A percentile compares a stretch with the other conserved stretches of the same genome.
These are phyloP conservation scores for Neuroscelio doddi DNA, from an alignment of 2,888 invertebrate species.

Conservation along the genomic window DNA sequence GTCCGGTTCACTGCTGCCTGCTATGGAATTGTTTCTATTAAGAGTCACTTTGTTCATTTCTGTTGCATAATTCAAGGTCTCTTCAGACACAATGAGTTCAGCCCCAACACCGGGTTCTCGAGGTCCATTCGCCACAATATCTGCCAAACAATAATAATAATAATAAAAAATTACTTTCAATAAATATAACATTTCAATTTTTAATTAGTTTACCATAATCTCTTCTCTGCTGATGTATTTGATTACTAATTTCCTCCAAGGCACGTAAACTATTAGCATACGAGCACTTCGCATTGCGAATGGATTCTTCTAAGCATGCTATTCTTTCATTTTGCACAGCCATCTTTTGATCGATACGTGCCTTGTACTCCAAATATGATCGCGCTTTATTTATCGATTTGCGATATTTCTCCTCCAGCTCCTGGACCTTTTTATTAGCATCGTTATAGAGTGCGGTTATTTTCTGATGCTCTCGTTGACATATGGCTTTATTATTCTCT, in stretches of 20 bases:
- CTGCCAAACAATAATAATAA: constrained; percentile 44
- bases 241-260: constrained; percentile 92
- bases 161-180: constrained; percentile 6
- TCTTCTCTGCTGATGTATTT: constrained; percentile 83
- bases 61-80: constrained; percentile 58
- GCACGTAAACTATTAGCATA: constrained; percentile 88
- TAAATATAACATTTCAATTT: not conserved
- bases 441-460: constrained; percentile 86
- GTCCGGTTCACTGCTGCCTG: constrained; percentile 57
- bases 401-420: constrained; percentile 86
- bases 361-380: constrained; percentile 93
- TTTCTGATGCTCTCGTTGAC: constrained; percentile 89
- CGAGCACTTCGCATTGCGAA: constrained; percentile 84
- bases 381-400: constrained; percentile 89
- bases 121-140: constrained; percentile 73
- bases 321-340: constrained; percentile 90
- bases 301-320: constrained; percentile 84
- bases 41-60: constrained; percentile 58
- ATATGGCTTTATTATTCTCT: constrained; percentile 90
- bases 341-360: constrained; percentile 87
- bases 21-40: constrained; percentile 59
- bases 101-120: constrained; percentile 80
- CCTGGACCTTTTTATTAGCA: constrained; percentile 85
- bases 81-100: constrained; percentile 72
- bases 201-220: constrained; percentile 72